Base-by-base conservation (phyloP, 2,113 vertebrate species). In the Hystrix cristata region DNA sequence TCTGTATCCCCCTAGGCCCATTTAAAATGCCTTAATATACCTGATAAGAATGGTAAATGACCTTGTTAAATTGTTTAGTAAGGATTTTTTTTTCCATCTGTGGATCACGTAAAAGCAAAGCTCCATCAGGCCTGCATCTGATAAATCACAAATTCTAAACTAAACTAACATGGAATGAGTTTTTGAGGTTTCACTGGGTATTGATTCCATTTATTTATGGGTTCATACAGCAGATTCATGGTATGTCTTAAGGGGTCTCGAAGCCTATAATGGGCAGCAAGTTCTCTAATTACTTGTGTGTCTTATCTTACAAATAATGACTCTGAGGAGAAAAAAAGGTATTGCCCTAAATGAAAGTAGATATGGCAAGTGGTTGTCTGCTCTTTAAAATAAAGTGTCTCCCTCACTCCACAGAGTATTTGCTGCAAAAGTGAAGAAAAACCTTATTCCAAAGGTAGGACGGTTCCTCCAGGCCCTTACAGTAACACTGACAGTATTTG, bases 61-160 rank as follows among this genome's bases (percentile, higher is more conserved):
- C 48, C 55, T 92, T 64, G 10, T 69, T 92, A 87, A 90, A 31
- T 76, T 80, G 16, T 14, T 83, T 80, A 25, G 31, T 25, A 57
- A 76, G 51, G 29, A 46, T 46, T 48, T 57, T 86, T 84, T 93
- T 55, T 86, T 82, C 15, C 12, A 87, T 51, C 57, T 53, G n/a
- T 14, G 57, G 34, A 81, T 53, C 18, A 76, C 55, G 2, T 23
- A 94, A 94, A 85, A 84, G 9, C 7, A 79, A 88, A 85, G 48
- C 78, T 53, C 6, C n/a, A 4, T 76, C 55, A 85, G 23, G 64
- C 2, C 18, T 23, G 2, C 79, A 4, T 90, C 21, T 59, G 1
- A 80, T 86, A 95, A 87, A 72, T 93, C 53, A 48, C 19, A 95
- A n/a, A 88, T 87, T 89, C 80, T 72, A 87, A 93, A 69, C 31